Base-by-base conservation (phyloP, 2,797 vertebrate species). In the Pantherophis alleghaniensis region DNA sequence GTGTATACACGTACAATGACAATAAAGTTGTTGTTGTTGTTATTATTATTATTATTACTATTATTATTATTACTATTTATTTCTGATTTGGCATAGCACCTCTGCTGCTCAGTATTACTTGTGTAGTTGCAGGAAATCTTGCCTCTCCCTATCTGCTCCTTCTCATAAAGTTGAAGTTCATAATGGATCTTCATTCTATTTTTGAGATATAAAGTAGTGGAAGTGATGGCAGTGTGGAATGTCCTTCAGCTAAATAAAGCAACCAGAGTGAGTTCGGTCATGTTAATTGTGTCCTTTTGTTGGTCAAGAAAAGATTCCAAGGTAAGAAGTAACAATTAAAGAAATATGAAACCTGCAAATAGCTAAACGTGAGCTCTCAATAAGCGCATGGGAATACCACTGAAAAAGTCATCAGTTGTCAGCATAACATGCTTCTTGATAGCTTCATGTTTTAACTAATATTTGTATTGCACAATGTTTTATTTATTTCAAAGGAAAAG, bases 381-480 rank as follows among this genome's bases (percentile, higher is more conserved):
- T 24, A 47, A 47, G 74, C 24, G 42, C 79, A 47, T 47, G 79
- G 37, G 42, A 83, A 47, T 83, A 47, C 2, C 79, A 47, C 0
- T 83, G 79, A 22, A 83, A 47, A 47, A 83, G 92, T 28, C 91
- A 91, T 93, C 92, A 89, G 79, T 90, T 94, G 63, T 28, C 94
- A 93, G 89, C 69, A 1, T 90, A 66, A 91, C 57, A 22, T 13
- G 14, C 14, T 18, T 87, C 51, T 47, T 86, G 20, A 86, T 74
- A 87, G 53, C 24, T 47, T 66, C 61, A 32, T 47, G 51, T 56
- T 89, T 86, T 91, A 47, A 56, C 11, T 66, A 28, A 12, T 37
- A 18, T 53, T 59, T 87, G 10, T n/a, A 24, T 87, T 90, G 47
- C 37, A 79, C 37, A 32, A 74, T 87, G n/a, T 42, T 93, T 95